Base-by-base conservation (phyloP, 2,797 vertebrate species). In the Squalus acanthias region DNA sequence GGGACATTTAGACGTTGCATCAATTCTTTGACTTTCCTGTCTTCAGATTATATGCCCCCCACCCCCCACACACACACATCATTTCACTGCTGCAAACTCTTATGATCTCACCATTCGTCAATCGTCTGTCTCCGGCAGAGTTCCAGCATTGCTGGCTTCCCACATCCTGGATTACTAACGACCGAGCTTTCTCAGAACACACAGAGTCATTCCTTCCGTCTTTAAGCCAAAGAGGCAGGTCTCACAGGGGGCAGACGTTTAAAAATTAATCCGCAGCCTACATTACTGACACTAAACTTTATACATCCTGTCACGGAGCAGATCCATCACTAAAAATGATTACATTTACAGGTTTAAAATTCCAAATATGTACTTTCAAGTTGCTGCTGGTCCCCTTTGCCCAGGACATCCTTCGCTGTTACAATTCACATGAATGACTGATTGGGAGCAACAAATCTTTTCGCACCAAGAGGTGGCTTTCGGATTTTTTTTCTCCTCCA, bases 161-260 rank as follows among this genome's bases (percentile, higher is more conserved):
- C 94, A 95, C 94, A 95, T 74, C 94, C 94, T 76, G 94, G 24
- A 76, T 95, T 53, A 95, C 50, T 60, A 95, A 95, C 33, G 24
- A 72, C 26, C 53, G 15, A n/a, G 53, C 69, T 95, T 74, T 95
- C 70, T 76, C 50, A 33, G n/a, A 95, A 74, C 29, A 69, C 65
- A 95, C 70, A 33, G 39, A 39, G 26, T 53, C 94, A 76, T 76
- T 72, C 29, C 50, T 74, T 95, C 13, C 29, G 24, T 57, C 46
- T 74, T 95, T 74, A 76, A 74, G 70, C 50, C 50, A 33, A 95
- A 33, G 5, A 95, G 46, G 50, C 46, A 57, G 50, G 29, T 95
- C 70, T 95, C 53, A 57, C 39, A 57, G 72, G 50, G 69, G 29
- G 70, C 94, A 95, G 72, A 60, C 24, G 69, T 50, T 95, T 60